Conservation (phyloP, 2,797 vertebrate genomes). For the Pogonophryne albipinna region DNA sequence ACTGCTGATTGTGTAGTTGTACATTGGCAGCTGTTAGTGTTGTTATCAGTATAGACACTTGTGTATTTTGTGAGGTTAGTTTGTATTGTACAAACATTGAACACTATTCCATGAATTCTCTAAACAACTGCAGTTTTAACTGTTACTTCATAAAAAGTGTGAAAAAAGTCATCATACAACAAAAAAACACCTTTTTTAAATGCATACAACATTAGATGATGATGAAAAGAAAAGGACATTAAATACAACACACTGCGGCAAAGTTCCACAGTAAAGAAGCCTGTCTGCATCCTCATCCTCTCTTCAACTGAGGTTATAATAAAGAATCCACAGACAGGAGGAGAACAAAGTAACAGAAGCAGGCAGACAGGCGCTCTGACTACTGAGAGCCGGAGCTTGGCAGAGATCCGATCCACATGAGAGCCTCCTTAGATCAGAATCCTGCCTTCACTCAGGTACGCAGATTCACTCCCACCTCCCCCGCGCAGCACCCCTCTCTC, state of each 20-base stretch:
- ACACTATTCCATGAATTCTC: neutral
- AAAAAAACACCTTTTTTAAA: neutral
- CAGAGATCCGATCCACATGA: slow-evolving; percentile 69
- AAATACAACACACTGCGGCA: slow-evolving; percentile 15
- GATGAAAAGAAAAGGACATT: slow-evolving; percentile 33
- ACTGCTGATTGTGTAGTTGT: neutral
- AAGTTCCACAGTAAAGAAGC: slow-evolving; percentile 29
- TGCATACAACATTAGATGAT: slow-evolving; percentile 15
- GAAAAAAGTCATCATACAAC: slow-evolving; percentile 14
- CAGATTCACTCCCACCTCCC: slow-evolving; percentile 58
- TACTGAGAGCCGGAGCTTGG: slow-evolving; percentile 61
- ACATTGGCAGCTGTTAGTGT: neutral
- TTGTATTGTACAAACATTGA: neutral
- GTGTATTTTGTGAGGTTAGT: neutral
- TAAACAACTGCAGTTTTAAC: no score
- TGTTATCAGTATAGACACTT: neutral
- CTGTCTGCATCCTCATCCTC: slow-evolving; percentile 38
- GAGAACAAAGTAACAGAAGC: slow-evolving; percentile 46
- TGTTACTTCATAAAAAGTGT: slow-evolving; percentile 18
- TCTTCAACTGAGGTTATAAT: slow-evolving; percentile 35
- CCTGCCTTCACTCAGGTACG: slow-evolving; percentile 65
- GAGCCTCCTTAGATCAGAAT: slow-evolving; percentile 70
- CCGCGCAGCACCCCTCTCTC: slow-evolving; percentile 25
- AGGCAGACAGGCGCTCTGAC: slow-evolving; percentile 52
- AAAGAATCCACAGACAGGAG: slow-evolving; percentile 40